Evolutionary conservation across 1,140 invertebrate genomes (phyloP).

Genomic region (Neotoxoptera formosana): DNA sequence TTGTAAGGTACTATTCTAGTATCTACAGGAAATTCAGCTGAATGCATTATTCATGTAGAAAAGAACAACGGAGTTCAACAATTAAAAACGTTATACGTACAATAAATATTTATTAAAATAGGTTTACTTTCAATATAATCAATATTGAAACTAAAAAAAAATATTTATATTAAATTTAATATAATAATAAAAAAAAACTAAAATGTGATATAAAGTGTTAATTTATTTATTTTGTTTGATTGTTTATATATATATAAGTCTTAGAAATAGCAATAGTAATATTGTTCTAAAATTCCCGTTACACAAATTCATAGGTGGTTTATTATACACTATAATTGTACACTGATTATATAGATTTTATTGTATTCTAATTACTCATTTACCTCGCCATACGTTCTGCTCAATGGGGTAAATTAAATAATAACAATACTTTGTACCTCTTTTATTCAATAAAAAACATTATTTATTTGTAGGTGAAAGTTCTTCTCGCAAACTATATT

Average conservation of each 20-base stretch:
- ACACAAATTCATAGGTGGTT: no score
- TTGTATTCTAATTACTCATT: no score
- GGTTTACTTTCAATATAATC: neutral
- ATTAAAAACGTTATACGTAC: neutral
- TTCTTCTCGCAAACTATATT: no score
- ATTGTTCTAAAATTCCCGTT: neutral
- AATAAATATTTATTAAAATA: neutral
- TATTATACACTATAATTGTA: no score
- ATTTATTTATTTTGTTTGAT: neutral
- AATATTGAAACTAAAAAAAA: neutral
- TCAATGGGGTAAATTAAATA: no score
- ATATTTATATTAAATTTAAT: neutral
- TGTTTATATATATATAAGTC: neutral
- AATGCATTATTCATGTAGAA: conserved; percentile 5
- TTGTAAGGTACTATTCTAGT: neutral
- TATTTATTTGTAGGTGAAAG: neutral
- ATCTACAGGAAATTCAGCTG: neutral
- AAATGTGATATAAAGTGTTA: neutral
- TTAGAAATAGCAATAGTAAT: neutral
- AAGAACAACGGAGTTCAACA: neutral
- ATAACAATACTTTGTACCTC: no score
- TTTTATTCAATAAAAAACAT: no score
- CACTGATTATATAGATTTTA: no score
- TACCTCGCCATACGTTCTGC: no score
- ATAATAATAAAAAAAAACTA: neutral